Evolutionary conservation across 2,113 vertebrate species (phyloP), one percentile per base, ranked within the genome.

Genomic region (Nothobranchius furzeri): DNA sequence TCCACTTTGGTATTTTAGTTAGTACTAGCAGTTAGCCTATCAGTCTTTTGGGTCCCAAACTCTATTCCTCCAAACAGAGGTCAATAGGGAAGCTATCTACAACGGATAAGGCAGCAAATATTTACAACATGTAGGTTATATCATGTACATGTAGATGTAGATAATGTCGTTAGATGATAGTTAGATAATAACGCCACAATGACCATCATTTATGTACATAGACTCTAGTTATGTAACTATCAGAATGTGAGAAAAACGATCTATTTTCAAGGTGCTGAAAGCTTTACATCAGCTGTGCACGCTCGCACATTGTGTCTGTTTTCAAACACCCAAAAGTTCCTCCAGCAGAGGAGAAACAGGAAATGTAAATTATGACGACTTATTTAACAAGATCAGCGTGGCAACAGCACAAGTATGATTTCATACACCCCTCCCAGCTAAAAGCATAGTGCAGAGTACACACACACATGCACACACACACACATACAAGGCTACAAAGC

Each of bases 301-400:
- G 60, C 53, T 20, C 11, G 37, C 13, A 35, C n/a, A 15, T 3
- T 45, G 12, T 60, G 84, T 75, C 48, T 78, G 64, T 58, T 51
- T 64, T 71, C 72, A 81, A 81, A 85, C 81, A 88, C 70, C 89
- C 25, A 46, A 79, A 90, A 89, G 89, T 90, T 92, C 91, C 86
- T 89, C 90, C 88, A 87, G 92, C 91, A 88, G n/a, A 92, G 87
- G 70, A 74, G 81, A 79, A 90, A 74, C 64, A 73, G 90, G 92
- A 94, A 95, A 94, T 91, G 85, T 93, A 93, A 94, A 84, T 91
- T 88, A 92, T 90, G 91, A 85, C 64, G 81, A 82, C 77, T 79
- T 81, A 72, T 91, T 79, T 86, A 81, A 86, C 43, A 30, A 30
- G 1, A 90, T 92, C 89, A 89, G 79, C 90, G 83, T 91, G 92